A percentile compares a stretch with the other conserved stretches of the same genome.
Conservation (phyloP, 2,113 vertebrate species). For the Hypanus sabinus region DNA sequence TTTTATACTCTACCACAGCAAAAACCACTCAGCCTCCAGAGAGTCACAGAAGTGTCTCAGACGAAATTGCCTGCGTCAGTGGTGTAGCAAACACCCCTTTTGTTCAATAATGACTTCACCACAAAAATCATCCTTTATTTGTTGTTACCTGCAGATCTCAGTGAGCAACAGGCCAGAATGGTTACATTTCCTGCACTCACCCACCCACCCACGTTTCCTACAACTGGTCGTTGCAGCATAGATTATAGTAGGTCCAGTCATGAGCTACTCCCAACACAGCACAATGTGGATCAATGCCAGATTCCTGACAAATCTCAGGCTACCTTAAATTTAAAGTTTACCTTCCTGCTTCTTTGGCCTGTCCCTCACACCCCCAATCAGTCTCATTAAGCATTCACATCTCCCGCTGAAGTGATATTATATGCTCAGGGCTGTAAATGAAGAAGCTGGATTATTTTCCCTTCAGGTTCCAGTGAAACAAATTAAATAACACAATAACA, state of each 20-base stretch:
- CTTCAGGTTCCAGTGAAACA: neutral
- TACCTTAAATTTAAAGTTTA: neutral
- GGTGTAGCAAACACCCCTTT: no score
- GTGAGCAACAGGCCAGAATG: no score
- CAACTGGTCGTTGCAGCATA: no score
- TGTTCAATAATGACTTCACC: neutral
- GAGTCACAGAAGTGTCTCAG: neutral
- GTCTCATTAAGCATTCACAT: no score
- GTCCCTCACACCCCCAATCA: no score
- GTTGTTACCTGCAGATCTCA: no score
- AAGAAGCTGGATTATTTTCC: no score
- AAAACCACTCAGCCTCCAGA: neutral
- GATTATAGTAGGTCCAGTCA: neutral
- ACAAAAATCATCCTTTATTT: neutral
- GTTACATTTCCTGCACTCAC: no score
- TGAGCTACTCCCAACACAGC: neutral
- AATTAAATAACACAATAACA: neutral
- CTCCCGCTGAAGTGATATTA: no score
- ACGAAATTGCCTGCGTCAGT: no score
- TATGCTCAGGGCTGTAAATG: no score
- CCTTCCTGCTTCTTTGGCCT: neutral
- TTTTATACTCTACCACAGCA: neutral
- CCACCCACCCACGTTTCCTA: no score
- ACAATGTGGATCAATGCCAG: neutral
- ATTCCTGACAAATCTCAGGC: neutral